Evolutionary conservation across 1,140 invertebrate species (phyloP), one percentile per base, ranked within the genome.

Genomic region (Anoplolepis gracilipes): DNA sequence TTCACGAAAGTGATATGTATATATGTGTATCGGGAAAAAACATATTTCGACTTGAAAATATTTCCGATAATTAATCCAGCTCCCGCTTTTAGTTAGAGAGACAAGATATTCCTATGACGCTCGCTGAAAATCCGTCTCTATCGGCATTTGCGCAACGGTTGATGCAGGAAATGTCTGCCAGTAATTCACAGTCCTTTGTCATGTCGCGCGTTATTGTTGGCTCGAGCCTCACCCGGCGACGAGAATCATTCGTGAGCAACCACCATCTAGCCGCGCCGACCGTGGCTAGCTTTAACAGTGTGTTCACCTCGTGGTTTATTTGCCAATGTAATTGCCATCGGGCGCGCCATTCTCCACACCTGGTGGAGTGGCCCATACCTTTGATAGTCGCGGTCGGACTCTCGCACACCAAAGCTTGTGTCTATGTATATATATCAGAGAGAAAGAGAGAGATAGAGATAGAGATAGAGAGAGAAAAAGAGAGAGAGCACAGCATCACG

Each of bases 261-360:
- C 87, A 86, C 77, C 88, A 49, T 79, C 76, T 90, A 92, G 92
- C 90, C 87, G 88, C 85, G 85, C 62, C 85, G 79, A 62, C 82
- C 86, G 78, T 84, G 89, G 89, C 81, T 76, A 87, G 77, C 86
- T 84, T 90, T 81, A 79, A 84, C 84, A 88, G 88, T 86, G 55
- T 87, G 78, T 89, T 91, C 89, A 90, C 88, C 90, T 86, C 86
- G 59, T 88, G 87, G 73, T 90, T 92, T 90, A 91, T 90, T 91
- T 90, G 86, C 86, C 87, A 76, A 90, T 90, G 85, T 90, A 92
- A 92, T 92, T 92, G 91, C 85, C 90, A 87, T 86, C 76, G 67
- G 86, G 86, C 85, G 81, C 75, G 82, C 86, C 87, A 90, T 89
- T 90, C 89, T 90, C 87, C 85, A 88, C 88, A 89, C 88, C 88